These are phyloP conservation scores for Megalonaias nervosa DNA, from an alignment of 1,140 invertebrate species.

Conservation along the genomic window DNA sequence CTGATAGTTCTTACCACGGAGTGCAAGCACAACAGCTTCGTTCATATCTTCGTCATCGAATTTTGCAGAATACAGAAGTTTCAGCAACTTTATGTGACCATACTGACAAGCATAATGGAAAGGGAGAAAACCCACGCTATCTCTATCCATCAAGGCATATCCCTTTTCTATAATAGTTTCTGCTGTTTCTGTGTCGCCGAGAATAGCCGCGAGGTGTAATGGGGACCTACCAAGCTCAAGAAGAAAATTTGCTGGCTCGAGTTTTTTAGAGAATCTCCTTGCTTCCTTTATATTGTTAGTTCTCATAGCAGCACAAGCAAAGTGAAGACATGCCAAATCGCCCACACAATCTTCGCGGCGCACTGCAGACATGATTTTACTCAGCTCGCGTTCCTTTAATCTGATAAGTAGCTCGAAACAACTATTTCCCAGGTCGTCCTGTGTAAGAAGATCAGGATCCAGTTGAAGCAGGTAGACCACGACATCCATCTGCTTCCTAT, in stretches of 20 bases:
- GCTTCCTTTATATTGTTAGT: neutral
- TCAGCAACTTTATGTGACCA: conserved; percentile 9
- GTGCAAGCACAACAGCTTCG: conserved; percentile 22
- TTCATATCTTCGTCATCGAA: conserved; percentile 21
- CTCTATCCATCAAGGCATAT: neutral
- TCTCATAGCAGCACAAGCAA: conserved; percentile 13
- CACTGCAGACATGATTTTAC: conserved; percentile 6
- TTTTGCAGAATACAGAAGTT: conserved; percentile 11
- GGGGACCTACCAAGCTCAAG: conserved; percentile 15
- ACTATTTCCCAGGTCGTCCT: conserved; percentile 25
- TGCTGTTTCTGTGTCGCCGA: conserved; percentile 21
- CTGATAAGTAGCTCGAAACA: conserved; percentile 15
- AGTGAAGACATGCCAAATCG: conserved; percentile 8
- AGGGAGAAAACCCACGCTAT: conserved; percentile 28
- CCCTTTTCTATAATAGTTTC: conserved; percentile 13
- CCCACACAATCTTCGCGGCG: conserved; percentile 19
- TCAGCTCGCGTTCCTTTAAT: conserved; percentile 1
- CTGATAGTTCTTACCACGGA: conserved; percentile 1
- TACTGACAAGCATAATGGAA: conserved; percentile 40
- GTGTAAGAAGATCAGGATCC: conserved; percentile 9
- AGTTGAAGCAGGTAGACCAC: conserved; percentile 34
- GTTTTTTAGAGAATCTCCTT: conserved; percentile 9
- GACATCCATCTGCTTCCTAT: conserved; percentile 8
- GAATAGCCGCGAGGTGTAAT: conserved; percentile 30
- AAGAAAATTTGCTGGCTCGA: conserved; percentile 3